These are phyloP conservation scores for Tetheella fluctuosa DNA, from an alignment of 2,888 invertebrate species.

Conservation along the genomic window DNA sequence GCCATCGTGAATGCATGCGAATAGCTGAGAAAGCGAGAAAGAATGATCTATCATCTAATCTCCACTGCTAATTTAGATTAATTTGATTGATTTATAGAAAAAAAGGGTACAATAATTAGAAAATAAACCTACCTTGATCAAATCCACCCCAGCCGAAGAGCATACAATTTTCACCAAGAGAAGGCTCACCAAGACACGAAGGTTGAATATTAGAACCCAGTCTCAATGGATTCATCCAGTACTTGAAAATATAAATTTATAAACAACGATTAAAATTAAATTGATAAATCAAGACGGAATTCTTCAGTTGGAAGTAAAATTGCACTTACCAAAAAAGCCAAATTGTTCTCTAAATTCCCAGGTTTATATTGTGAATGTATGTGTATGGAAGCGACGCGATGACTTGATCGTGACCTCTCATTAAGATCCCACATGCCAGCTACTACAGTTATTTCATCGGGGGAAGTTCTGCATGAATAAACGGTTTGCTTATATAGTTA, in stretches of 20 bases:
- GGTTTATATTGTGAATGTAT: slow-evolving; percentile 58
- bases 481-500: not conserved
- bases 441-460: slow-evolving; percentile 59
- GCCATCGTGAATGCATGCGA: slow-evolving; percentile 55
- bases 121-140: slow-evolving; percentile 59
- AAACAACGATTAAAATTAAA: too few relatives aligned
- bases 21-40: slow-evolving; percentile 39
- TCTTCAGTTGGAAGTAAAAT: slow-evolving; percentile 11
- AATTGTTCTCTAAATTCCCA: slow-evolving; percentile 55
- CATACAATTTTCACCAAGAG: slow-evolving; percentile 58
- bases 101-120: not conserved
- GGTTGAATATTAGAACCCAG: slow-evolving; percentile 61
- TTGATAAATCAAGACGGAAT: too few relatives aligned
- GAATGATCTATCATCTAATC: not conserved
- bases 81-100: too few relatives aligned
- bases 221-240: slow-evolving; percentile 66
- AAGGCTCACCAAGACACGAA: slow-evolving; percentile 61
- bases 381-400: slow-evolving; percentile 52
- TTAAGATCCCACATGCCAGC: slow-evolving; percentile 66
- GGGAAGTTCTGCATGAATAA: slow-evolving; percentile 40
- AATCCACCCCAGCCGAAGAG: slow-evolving; percentile 76
- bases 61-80: too few relatives aligned
- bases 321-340: slow-evolving; percentile 64
- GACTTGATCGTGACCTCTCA: slow-evolving; percentile 50
- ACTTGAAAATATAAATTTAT: slow-evolving; percentile 37